Evolutionary conservation across 1,140 invertebrate species (phyloP), one percentile per base, ranked within the genome.

Genomic region (Littorina saxatilis): DNA sequence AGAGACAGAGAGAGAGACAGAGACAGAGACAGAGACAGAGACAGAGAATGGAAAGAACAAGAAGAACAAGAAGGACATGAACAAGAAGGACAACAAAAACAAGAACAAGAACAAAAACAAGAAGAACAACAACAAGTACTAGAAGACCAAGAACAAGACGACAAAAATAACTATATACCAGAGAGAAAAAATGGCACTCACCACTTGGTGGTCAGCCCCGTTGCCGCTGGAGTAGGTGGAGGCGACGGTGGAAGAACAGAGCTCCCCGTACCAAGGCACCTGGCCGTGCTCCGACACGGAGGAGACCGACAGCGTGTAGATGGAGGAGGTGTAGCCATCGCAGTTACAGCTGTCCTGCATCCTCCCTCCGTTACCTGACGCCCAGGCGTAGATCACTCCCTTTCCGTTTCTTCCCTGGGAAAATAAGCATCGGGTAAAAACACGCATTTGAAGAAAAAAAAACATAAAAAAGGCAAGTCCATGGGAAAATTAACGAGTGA

Each of bases 311-410:
- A 99, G 92, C 0, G 99, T 99, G 92, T 99, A 99, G 88, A 99
- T 99, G 87, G 97, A 98, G 88, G 99, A 99, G 20, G 98, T 99
- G 92, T 99, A 99, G 20, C 99, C 99, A 92, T 99, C 99, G 94
- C 98, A 99, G 92, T 99, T 99, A 91, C 99, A 99, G 5, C 97
- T 99, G 89, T 99, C 99, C 9, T 96, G 96, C 89, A 98, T 96
- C 73, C 97, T 94, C 23, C 99, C 99, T 40, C 99, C 99, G 91
- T 99, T 99, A 17, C 99, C 99, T 9, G 98, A 99, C 1, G 99
- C 99, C 99, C 99, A 99, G 0, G 99, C 98, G 91, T 99, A 99
- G 87, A 99, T 99, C 5, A 97, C 98, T 23, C 99, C 99, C 92
- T 97, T 97, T n/a, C 98, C 98, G 86, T 96, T 95, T 20, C 99